Evolutionary conservation across 2,888 invertebrate genomes (phyloP).

Genomic region (Psococerastis gibbosa): DNA sequence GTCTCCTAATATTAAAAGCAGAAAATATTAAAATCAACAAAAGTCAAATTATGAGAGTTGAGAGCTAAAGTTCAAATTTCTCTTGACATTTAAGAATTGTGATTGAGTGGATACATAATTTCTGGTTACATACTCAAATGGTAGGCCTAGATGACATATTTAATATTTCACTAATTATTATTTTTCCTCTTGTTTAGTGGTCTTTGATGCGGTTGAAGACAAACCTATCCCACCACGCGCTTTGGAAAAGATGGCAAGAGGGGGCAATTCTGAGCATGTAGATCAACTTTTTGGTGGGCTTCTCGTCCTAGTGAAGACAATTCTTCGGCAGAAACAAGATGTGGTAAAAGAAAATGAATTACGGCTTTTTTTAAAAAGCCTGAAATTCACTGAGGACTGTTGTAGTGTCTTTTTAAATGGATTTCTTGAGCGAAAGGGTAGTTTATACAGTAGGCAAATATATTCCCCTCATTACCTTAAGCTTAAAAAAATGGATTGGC

Average conservation of each 20-base stretch:
- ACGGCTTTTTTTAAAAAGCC: not conserved
- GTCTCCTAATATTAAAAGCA: too few species aligned
- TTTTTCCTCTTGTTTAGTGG: not conserved
- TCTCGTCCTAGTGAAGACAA: not conserved
- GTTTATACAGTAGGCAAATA: not conserved
- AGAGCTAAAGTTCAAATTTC: too few species aligned
- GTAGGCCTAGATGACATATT: too few species aligned
- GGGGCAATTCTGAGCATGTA: not conserved
- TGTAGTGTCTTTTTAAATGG: not conserved
- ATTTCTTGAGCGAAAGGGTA: not conserved
- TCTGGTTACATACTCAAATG: too few species aligned
- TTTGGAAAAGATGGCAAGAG: not conserved
- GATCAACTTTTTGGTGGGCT: conserved; percentile 2
- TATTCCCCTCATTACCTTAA: not conserved
- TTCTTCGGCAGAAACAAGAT: not conserved
- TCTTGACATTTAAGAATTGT: too few species aligned
- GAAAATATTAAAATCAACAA: too few species aligned
- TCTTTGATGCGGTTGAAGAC: not conserved
- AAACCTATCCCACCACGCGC: not conserved
- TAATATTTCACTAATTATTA: not conserved
- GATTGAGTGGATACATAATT: too few species aligned
- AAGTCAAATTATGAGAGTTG: too few species aligned
- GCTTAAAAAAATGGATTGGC: not conserved
- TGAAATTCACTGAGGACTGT: conserved; percentile 1
- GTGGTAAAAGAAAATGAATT: not conserved